Percentiles rank a stretch among this genome's conserved stretches.
These are phyloP conservation scores for Apostichopus californicus DNA, from an alignment of 35 echinoderm and acorn worm species.

Conservation along the genomic window DNA sequence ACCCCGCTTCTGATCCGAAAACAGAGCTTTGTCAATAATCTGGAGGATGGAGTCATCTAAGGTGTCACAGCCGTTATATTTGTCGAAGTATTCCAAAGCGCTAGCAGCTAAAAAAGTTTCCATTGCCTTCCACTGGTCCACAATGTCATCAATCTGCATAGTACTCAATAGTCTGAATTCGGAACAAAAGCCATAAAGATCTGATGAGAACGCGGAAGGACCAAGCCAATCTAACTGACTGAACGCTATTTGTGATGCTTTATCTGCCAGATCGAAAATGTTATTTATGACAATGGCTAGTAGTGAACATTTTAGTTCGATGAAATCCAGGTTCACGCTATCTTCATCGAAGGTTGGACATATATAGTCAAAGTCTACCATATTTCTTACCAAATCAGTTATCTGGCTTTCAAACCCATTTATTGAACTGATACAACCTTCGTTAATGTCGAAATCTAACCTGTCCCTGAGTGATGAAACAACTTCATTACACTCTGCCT, in stretches of 20 bases:
- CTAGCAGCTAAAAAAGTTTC: not conserved
- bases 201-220: not conserved
- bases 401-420: too few species aligned
- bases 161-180: not conserved
- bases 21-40: not conserved
- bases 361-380: too few species aligned
- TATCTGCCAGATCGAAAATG: too few species aligned
- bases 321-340: too few species aligned
- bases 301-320: too few species aligned
- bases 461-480: not conserved
- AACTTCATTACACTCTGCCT: not conserved
- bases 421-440: too few species aligned
- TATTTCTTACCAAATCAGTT: too few species aligned
- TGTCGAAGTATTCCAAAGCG: not conserved
- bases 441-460: too few species aligned
- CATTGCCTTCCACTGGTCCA: not conserved
- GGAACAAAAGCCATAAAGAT: not conserved
- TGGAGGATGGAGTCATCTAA: not conserved
- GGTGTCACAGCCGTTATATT: not conserved
- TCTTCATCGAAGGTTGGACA: too few species aligned
- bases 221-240: slow-evolving; percentile 6
- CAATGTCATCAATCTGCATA: not conserved
- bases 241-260: not conserved
- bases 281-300: too few species aligned
- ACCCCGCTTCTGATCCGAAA: not conserved